Conservation (phyloP, 2,113 vertebrate species). For the Meriones unguiculatus region DNA sequence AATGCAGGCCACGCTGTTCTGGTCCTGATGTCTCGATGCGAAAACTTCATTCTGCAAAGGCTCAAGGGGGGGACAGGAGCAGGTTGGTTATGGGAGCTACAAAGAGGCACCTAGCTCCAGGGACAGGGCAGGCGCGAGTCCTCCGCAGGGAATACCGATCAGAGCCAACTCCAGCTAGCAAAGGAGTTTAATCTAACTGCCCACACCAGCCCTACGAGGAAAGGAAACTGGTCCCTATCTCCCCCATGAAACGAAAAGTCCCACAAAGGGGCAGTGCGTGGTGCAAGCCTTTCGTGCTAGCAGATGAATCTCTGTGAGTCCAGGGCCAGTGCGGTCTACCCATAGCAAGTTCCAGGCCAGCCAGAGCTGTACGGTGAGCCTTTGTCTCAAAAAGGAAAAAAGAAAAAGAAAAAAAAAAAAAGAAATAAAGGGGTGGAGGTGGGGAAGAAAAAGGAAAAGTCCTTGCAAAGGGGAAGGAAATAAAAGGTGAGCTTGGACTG, state of each 20-base stretch:
- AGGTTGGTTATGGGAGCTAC: conserved; percentile 2
- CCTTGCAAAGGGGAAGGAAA: not conserved
- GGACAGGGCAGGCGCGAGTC: not conserved
- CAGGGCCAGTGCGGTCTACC: not conserved
- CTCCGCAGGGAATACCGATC: not conserved
- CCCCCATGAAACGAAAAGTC: not conserved
- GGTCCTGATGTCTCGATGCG: conserved; percentile 98
- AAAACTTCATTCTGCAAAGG: conserved; percentile 96
- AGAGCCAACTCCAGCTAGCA: not conserved
- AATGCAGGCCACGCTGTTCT: conserved; percentile 99
- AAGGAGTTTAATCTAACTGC: not conserved
- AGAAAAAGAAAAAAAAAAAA: not conserved
- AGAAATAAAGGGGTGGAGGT: too few relatives aligned
- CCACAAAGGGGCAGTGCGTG: not conserved
- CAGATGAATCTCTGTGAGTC: not conserved
- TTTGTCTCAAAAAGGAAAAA: not conserved
- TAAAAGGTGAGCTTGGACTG: not conserved
- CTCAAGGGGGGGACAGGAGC: conserved; percentile 68
- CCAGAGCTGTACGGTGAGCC: not conserved
- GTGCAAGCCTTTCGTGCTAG: not conserved
- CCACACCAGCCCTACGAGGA: not conserved
- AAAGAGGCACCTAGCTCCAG: not conserved
- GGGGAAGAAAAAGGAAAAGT: not conserved
- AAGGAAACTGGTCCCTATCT: not conserved
- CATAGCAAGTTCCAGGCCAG: not conserved